Conservation (phyloP, 1,140 invertebrate genomes). For the Idris sp. region DNA sequence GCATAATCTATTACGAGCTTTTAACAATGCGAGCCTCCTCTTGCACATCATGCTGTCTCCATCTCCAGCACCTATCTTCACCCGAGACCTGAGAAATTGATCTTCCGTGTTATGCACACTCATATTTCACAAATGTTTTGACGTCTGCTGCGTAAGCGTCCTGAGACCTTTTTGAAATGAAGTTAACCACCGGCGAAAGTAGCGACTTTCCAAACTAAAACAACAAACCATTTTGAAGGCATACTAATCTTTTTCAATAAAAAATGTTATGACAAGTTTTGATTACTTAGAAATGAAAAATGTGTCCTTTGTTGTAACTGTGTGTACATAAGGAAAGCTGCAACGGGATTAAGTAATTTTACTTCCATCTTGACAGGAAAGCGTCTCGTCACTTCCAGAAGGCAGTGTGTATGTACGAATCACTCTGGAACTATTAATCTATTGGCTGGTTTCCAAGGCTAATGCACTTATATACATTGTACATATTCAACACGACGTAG, state of each 20-base stretch:
- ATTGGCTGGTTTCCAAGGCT: conserved; percentile 74
- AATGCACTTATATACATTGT: conserved; percentile 71
- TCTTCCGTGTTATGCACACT: conserved; percentile 69
- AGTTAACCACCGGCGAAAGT: conserved; percentile 9
- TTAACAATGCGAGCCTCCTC: conserved; percentile 73
- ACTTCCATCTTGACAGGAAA: conserved; percentile 50
- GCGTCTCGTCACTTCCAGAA: conserved; percentile 72
- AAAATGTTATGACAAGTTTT: conserved; percentile 18
- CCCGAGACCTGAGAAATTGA: conserved; percentile 66
- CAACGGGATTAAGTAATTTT: conserved; percentile 37
- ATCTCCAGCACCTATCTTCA: conserved; percentile 33
- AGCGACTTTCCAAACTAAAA: conserved; percentile 10
- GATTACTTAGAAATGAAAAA: conserved; percentile 2
- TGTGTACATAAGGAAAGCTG: no score
- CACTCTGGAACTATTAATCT: conserved; percentile 76
- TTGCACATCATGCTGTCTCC: conserved; percentile 50
- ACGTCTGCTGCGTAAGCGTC: conserved; percentile 71
- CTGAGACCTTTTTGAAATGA: conserved; percentile 20
- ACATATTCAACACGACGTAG: conserved; percentile 69
- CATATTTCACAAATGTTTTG: conserved; percentile 76
- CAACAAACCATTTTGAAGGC: conserved; percentile 2
- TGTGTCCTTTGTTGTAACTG: no score
- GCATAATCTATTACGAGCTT: conserved; percentile 77
- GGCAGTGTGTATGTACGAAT: conserved; percentile 69
- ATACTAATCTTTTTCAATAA: conserved; percentile 1